These are phyloP conservation scores for Falco cherrug DNA, from an alignment of 2,797 vertebrate genomes.

Conservation along the genomic window DNA sequence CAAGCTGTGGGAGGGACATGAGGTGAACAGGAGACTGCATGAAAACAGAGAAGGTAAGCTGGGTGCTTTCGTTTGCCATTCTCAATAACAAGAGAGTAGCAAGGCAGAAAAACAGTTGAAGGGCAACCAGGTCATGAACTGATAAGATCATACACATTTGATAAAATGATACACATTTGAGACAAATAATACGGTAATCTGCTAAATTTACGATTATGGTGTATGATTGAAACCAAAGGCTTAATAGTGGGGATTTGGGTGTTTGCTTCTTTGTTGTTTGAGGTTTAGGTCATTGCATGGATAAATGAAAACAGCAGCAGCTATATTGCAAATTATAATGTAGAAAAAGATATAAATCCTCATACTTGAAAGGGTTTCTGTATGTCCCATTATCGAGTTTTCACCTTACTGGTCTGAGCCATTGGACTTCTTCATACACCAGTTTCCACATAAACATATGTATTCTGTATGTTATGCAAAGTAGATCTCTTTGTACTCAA, in stretches of 20 bases:
- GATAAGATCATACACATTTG: neutral
- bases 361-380: neutral
- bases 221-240: neutral
- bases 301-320: neutral
- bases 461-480: neutral
- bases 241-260: neutral
- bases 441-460: neutral
- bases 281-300: neutral
- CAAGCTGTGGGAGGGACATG: neutral
- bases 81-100: neutral
- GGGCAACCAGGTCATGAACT: neutral
- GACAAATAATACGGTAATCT: neutral
- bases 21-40: neutral
- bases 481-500: neutral
- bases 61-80: rapidly evolving
- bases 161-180: neutral
- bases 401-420: neutral
- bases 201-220: neutral
- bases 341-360: neutral
- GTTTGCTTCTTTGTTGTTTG: neutral
- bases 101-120: neutral
- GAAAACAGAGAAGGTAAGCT: neutral
- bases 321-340: neutral
- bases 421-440: neutral
- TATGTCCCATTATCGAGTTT: neutral